phyloP scores from a whole-genome alignment of 2,113 vertebrate genomes.

The Cyprinodon tularosa region DNA sequence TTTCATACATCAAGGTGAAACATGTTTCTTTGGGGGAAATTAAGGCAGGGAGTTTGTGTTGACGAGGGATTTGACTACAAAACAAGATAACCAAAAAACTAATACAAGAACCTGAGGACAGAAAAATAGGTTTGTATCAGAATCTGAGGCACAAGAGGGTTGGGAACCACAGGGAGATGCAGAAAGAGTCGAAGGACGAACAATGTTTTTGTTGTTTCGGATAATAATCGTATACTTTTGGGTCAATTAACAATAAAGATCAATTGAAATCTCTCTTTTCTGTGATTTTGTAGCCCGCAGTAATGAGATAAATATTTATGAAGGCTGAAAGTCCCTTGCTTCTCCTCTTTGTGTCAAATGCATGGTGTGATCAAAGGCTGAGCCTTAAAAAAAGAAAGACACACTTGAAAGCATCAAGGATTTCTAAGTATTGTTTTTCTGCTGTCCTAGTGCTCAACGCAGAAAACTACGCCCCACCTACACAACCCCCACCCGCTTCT shows the following conservation, averaged over 20 bases:
- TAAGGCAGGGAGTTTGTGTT: constrained; percentile 43
- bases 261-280: constrained; percentile 73
- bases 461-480: constrained; percentile 45
- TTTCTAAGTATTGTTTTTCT: constrained; percentile 75
- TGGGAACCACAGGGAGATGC: constrained; percentile 32
- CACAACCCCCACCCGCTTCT: background rate
- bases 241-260: constrained; percentile 81
- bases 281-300: constrained; percentile 65
- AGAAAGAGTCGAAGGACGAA: constrained; percentile 40
- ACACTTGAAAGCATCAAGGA: constrained; percentile 68
- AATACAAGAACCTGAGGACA: constrained; percentile 56
- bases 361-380: constrained; percentile 75
- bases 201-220: constrained; percentile 76
- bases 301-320: constrained; percentile 82
- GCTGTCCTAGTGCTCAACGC: constrained; percentile 70
- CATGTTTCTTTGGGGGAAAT: constrained; percentile 59
- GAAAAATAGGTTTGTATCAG: constrained; percentile 49
- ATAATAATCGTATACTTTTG: constrained; percentile 70
- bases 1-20: constrained; percentile 63
- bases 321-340: constrained; percentile 76
- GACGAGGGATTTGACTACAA: constrained; percentile 71
- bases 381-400: constrained; percentile 54
- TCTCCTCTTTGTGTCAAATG: constrained; percentile 75
- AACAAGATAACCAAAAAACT: constrained; percentile 64
- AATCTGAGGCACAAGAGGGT: constrained; percentile 61